These are phyloP conservation scores for Plecturocebus donacophilus DNA, from an alignment of 2,113 vertebrate genomes.

Conservation along the genomic window DNA sequence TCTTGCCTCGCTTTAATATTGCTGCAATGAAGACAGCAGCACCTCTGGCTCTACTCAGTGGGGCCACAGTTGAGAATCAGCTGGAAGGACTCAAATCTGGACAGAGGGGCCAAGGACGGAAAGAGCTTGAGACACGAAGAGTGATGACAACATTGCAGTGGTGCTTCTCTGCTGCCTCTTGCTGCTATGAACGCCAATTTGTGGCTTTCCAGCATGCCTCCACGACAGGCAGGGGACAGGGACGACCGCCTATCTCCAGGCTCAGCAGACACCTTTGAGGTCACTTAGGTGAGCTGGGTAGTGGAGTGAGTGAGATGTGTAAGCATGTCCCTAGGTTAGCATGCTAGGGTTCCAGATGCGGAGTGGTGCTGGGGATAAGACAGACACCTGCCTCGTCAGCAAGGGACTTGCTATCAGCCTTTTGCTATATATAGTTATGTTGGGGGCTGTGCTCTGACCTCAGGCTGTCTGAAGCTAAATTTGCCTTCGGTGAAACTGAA, in stretches of 20 bases:
- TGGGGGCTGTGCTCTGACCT: not conserved
- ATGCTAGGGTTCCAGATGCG: not conserved
- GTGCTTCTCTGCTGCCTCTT: not conserved
- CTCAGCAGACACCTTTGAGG: not conserved
- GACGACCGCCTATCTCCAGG: not conserved
- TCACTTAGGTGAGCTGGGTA: not conserved
- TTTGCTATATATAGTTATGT: constrained; percentile 30
- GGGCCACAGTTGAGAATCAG: not conserved
- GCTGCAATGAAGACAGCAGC: not conserved
- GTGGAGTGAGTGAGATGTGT: not conserved
- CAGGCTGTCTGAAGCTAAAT: constrained; percentile 31
- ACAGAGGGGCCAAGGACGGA: not conserved
- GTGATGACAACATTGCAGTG: constrained; percentile 19
- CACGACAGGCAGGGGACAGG: not conserved
- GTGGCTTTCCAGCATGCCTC: not conserved
- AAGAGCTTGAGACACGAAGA: not conserved
- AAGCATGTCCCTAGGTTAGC: not conserved
- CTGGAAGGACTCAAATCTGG: not conserved
- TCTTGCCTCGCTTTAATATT: not conserved
- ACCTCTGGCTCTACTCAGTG: not conserved
- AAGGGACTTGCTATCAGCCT: not conserved
- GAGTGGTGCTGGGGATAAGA: not conserved
- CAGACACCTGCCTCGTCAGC: constrained; percentile 43
- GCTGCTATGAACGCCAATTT: not conserved
- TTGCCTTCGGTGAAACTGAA: not conserved